Conservation (phyloP, 2,888 invertebrate genomes). For the Acleris holmiana region DNA sequence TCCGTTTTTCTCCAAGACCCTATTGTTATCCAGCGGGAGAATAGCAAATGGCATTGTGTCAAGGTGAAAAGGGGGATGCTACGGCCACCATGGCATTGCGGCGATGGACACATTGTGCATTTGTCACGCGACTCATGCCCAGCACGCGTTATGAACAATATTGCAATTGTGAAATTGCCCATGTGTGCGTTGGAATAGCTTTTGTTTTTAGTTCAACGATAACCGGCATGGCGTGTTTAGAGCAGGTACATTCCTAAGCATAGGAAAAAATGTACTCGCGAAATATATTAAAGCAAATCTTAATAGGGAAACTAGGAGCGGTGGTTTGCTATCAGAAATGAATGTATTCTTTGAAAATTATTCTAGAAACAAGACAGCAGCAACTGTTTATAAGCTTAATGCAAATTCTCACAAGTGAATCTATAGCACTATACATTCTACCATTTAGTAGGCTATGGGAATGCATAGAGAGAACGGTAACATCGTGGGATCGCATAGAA, state of each 20-base stretch:
- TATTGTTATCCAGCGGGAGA: constrained; percentile 26
- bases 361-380: constrained; percentile 11
- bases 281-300: no score
- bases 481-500: constrained; percentile 37
- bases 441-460: constrained; percentile 42
- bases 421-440: constrained; percentile 27
- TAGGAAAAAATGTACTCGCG: no score
- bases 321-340: no score
- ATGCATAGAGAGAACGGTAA: constrained; percentile 35
- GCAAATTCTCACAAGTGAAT: constrained; percentile 25
- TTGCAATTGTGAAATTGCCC: background rate
- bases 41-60: constrained; percentile 31
- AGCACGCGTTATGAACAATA: constrained; percentile 2
- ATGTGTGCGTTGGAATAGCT: background rate
- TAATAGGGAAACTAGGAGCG: no score
- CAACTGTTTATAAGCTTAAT: constrained; percentile 9
- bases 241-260: no score
- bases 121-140: constrained; percentile 9
- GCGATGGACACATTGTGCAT: constrained; percentile 6
- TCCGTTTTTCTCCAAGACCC: constrained; percentile 8
- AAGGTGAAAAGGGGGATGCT: constrained; percentile 27
- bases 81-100: constrained; percentile 4
- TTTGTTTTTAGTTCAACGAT: no score
- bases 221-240: no score
- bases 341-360: no score